These are phyloP conservation scores for Margarornis squamiger DNA, from an alignment of 2,797 vertebrate species.

Conservation along the genomic window DNA sequence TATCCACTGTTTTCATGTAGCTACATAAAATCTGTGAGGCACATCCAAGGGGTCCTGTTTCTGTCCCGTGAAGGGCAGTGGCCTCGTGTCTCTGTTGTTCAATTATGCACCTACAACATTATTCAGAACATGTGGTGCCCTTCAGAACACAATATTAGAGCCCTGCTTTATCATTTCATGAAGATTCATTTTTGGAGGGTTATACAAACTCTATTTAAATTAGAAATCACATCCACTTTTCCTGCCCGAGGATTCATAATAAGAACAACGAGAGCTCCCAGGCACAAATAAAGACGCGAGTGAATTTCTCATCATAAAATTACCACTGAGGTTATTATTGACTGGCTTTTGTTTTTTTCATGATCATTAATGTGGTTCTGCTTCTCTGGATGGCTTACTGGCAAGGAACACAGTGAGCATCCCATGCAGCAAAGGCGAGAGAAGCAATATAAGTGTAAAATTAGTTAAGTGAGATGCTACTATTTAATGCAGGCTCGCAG, in stretches of 20 bases:
- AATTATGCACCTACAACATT: not conserved
- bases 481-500: not conserved
- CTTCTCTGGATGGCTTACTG: slow-evolving; percentile 38
- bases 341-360: slow-evolving; percentile 35
- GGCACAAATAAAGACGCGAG: not conserved
- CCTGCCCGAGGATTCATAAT: slow-evolving; percentile 17
- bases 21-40: not conserved
- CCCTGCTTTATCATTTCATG: not conserved
- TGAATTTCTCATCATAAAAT: slow-evolving; percentile 44
- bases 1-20: not conserved
- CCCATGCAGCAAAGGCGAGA: not conserved
- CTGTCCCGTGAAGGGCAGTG: not conserved
- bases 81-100: not conserved
- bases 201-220: slow-evolving; percentile 26
- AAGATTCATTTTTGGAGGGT: not conserved
- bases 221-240: slow-evolving; percentile 26
- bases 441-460: slow-evolving; percentile 35
- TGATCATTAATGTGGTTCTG: slow-evolving; percentile 42
- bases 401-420: not conserved
- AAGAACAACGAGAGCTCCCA: not conserved
- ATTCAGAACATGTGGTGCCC: not conserved
- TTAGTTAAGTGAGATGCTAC: slow-evolving; percentile 4
- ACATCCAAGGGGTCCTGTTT: not conserved
- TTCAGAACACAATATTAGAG: not conserved
- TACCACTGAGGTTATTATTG: slow-evolving; percentile 30